Evolutionary conservation across 2,113 vertebrate genomes (phyloP), one percentile per base, ranked within the genome.

Genomic region (Puma concolor): DNA sequence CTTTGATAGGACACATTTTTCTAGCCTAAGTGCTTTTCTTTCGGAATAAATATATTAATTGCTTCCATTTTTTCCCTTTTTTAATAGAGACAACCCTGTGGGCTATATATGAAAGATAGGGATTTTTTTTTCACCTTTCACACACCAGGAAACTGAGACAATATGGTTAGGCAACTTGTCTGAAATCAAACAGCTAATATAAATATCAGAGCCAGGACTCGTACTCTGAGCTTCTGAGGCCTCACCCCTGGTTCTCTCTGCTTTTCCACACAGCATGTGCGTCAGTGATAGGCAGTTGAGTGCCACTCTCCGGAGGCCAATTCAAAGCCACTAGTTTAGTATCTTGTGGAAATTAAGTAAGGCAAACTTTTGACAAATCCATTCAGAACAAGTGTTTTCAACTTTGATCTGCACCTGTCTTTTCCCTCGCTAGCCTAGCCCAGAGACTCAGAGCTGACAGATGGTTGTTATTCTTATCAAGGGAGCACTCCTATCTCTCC

Each of bases 301-400:
- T 16, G 16, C 5, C 50, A 13, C 41, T 86, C 57, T 96, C 4
- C 0, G 44, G 69, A 29, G 69, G 14, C 31, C 31, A 19, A 33
- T 81, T 94, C 57, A 96, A 93, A 96, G 71, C 8, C 76, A 81
- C 25, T 4, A 25, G 63, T 41, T 98, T 85, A 94, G 57, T 41
- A 48, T 67, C 69, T 74, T 71, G 15, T 84, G 36, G 85, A 98
- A 96, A 95, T 84, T 79, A 96, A 88, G 33, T 67, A 91, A 98
- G 88, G 64, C 50, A 89, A 67, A 97, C 54, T 92, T 92, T 84
- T 90, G 80, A 96, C 36, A 90, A 94, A 87, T 88, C 57, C 57
- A 87, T 89, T 97, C 74, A 92, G 72, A 95, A 91, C 0, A 1
- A 79, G 14, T 67, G 27, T 97, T 95, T 93, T 81, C n/a, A 60